Base-by-base conservation (phyloP, 2,888 invertebrate genomes). In the Ferdinandea cuprea region DNA sequence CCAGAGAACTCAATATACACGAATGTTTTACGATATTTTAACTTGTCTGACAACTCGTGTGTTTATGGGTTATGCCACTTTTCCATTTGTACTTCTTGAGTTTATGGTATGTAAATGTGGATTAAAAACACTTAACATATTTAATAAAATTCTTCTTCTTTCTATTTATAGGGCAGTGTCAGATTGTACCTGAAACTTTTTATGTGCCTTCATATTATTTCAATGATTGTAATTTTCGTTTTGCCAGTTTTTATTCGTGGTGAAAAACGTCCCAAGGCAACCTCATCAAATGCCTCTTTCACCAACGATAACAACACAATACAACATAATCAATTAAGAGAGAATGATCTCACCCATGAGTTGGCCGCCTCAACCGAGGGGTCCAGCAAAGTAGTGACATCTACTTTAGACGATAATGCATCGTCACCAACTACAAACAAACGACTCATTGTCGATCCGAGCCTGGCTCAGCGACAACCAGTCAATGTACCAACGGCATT, bases 1-100 rank as follows among this genome's bases (percentile, higher is more conserved):
- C 92, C 90, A 95, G 87, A 92, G 92, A 87, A 94, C 94, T 86
- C 92, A 92, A 81, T 92, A 92, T 50, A 92, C 93, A 85, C 96
- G 96, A 90, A 89, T 94, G 86, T 92, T 96, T 85, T 99, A 99
- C 91, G 97, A 99, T 91, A 91, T 94, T 65, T 87, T 96, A 77
- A 96, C 98, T 42, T 96, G 97, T 89, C 88, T 95, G 28, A 93
- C 94, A 40, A 98, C 98, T 17, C 94, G 98, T 86, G 90, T 98
- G 56, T 94, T 95, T 78, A 94, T 99, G 93, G 95, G 96, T 32
- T 99, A 99, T 90, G 93, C 96, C 65, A 96, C 97, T 48, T 97
- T 97, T 90, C 96, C 97, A 86, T 99, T 99, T 91, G 94, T 98
- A 79, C 92, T 98, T 83, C 93, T 99, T 87, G 96, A 98, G 89